Percentiles rank a stretch among this genome's conserved stretches.
These are phyloP conservation scores for Chelonus insularis DNA, from an alignment of 1,140 invertebrate species.

Conservation along the genomic window DNA sequence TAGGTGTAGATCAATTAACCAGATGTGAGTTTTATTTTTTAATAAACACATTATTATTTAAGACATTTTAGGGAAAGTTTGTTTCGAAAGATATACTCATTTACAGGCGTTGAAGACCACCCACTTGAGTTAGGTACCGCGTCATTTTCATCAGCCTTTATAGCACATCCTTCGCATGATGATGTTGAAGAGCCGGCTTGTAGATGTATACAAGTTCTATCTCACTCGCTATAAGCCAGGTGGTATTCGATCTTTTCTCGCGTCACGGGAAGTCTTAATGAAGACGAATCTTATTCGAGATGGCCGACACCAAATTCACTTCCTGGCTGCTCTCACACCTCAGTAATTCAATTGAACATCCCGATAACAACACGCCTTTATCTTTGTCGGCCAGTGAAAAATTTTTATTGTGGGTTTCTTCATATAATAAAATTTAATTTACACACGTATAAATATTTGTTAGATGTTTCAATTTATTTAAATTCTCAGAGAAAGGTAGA, in stretches of 20 bases:
- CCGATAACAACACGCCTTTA: conserved; percentile 9
- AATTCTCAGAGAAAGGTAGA: too few relatives aligned
- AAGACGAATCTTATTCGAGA: conserved; percentile 25
- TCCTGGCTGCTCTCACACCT: conserved; percentile 41
- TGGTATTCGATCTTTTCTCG: conserved; percentile 1
- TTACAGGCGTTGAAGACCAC: conserved; percentile 11
- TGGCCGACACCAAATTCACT: conserved; percentile 46
- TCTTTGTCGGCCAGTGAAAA: not conserved
- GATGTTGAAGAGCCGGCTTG: not conserved
- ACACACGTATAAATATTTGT: not conserved
- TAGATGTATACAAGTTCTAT: not conserved
- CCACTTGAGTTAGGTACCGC: conserved; percentile 5
- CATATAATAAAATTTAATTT: not conserved
- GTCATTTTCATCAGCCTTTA: conserved; percentile 10
- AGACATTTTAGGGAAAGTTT: conserved; percentile 1
- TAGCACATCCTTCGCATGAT: not conserved
- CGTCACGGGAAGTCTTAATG: conserved; percentile 13
- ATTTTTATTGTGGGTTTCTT: not conserved
- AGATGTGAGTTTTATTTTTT: not conserved
- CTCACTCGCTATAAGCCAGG: conserved; percentile 4
- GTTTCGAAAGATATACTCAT: not conserved
- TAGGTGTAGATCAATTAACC: too few relatives aligned
- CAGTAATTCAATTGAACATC: conserved; percentile 36
- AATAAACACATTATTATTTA: not conserved
- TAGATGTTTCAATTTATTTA: too few relatives aligned